Percentiles rank a stretch among this genome's conserved stretches.
phyloP scores from a whole-genome alignment of 2,113 vertebrate genomes.

The Myodes glareolus region DNA sequence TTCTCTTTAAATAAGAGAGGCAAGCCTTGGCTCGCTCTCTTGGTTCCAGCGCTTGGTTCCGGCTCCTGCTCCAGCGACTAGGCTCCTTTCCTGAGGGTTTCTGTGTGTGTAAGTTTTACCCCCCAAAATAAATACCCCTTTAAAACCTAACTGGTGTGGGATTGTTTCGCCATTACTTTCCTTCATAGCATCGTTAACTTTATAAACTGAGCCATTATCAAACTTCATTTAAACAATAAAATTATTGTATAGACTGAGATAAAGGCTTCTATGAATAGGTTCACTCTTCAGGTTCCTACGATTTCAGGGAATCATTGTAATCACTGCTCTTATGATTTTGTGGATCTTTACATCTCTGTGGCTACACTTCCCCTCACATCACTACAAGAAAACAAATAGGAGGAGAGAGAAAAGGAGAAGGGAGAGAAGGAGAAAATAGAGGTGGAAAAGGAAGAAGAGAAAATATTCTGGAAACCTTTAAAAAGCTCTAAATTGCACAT shows the following conservation, averaged over 20 bases:
- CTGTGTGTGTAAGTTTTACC: no score
- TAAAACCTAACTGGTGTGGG: no score
- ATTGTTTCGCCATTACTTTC: no score
- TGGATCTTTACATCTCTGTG: neutral
- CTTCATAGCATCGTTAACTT: accelerated
- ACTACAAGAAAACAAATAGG: neutral
- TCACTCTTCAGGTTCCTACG: neutral
- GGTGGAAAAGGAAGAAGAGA: neutral
- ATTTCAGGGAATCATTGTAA: neutral
- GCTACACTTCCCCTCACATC: neutral
- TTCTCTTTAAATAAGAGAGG: no score
- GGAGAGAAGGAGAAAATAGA: neutral
- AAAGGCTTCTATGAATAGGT: neutral
- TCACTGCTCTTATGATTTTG: neutral
- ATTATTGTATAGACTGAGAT: neutral
- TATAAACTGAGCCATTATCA: neutral
- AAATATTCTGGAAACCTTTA: neutral
- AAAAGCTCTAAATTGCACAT: neutral
- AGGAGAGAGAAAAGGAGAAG: no score
- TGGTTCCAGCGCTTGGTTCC: no score
- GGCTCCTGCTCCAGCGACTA: no score
- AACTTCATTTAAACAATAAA: neutral
- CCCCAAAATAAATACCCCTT: no score
- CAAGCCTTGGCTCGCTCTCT: no score
- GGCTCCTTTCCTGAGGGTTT: no score